phyloP scores from a whole-genome alignment of 2,113 vertebrate species.

The Seriola quinqueradiata region DNA sequence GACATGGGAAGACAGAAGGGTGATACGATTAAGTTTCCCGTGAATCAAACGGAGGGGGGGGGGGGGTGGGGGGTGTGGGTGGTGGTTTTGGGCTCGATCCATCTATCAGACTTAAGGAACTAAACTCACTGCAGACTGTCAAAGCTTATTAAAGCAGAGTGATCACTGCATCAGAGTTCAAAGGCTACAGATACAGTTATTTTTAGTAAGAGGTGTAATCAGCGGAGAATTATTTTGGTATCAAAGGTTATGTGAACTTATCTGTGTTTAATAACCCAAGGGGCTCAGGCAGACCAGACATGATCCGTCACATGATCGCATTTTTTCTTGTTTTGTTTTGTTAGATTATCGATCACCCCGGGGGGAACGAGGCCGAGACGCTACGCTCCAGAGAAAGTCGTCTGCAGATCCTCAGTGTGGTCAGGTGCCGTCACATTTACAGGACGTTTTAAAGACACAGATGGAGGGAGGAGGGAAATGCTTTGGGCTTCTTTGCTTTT shows the following conservation, averaged over 20 bases:
- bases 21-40: slow-evolving; percentile 33
- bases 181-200: slow-evolving; percentile 39
- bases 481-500: neutral
- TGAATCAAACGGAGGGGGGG: slow-evolving; percentile 27
- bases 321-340: neutral
- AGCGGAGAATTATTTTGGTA: slow-evolving; percentile 29
- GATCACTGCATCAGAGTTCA: slow-evolving; percentile 24
- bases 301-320: slow-evolving; percentile 5
- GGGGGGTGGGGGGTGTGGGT: neutral
- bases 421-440: slow-evolving; percentile 8
- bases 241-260: slow-evolving; percentile 63
- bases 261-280: slow-evolving; percentile 13
- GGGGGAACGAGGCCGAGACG: neutral
- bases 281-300: neutral
- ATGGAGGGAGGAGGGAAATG: neutral
- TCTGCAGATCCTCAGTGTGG: neutral
- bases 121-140: slow-evolving; percentile 31
- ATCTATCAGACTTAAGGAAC: neutral
- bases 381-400: slow-evolving; percentile 8
- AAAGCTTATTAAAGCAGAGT: slow-evolving; percentile 33
- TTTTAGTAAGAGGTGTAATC: slow-evolving; percentile 43
- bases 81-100: neutral
- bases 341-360: neutral
- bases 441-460: slow-evolving; percentile 4
- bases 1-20: slow-evolving; percentile 37